Evolutionary conservation across 2,113 vertebrate species (phyloP).

Genomic region (Onychostruthus taczanowskii): DNA sequence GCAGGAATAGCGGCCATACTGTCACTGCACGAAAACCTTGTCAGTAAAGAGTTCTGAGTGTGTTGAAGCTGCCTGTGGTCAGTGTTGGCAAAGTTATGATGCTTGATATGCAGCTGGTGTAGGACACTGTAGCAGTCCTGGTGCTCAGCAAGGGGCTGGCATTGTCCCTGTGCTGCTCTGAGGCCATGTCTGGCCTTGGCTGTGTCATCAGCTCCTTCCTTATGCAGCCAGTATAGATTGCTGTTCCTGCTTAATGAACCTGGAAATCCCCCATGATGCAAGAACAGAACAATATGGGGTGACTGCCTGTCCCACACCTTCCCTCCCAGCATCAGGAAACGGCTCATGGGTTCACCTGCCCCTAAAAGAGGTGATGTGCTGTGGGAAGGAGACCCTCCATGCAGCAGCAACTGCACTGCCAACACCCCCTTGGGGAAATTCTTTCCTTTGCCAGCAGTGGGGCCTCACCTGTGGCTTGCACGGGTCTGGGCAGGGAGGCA

Average conservation of each 20-base stretch:
- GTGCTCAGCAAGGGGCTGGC: neutral
- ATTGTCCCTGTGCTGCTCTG: neutral
- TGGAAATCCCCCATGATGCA: neutral
- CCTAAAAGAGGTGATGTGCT: neutral
- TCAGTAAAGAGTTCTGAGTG: neutral
- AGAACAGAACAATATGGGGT: rapidly evolving
- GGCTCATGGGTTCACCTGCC: neutral
- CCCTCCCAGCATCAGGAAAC: neutral
- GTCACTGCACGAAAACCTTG: rapidly evolving
- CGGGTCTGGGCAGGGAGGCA: neutral
- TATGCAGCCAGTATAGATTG: neutral
- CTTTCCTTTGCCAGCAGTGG: neutral
- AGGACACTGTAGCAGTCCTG: rapidly evolving
- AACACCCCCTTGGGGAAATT: neutral
- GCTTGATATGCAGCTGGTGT: neutral
- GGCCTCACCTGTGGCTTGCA: neutral
- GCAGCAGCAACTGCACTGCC: neutral
- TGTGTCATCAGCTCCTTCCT: neutral
- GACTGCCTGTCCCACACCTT: neutral
- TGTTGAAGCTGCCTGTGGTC: neutral
- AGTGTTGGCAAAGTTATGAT: neutral
- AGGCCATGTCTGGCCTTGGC: neutral
- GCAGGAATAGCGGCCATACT: rapidly evolving
- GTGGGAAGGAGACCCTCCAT: neutral
- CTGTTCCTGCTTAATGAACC: neutral